Percentiles rank a stretch among this genome's conserved stretches.
phyloP scores from a whole-genome alignment of 2,888 invertebrate species.

The Cremastinae sp. region DNA sequence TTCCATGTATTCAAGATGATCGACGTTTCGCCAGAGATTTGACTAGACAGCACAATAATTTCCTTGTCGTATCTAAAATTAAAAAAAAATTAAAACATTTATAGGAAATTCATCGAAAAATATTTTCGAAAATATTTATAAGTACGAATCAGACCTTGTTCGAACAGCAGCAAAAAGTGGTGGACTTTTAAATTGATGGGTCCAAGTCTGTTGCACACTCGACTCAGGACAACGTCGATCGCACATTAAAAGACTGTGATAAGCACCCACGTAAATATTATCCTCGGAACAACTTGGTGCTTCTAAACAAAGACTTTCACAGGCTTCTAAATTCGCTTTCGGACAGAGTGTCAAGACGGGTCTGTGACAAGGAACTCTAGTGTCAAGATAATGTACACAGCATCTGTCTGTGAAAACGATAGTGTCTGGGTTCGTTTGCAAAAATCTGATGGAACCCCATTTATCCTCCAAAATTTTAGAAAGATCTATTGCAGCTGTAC shows the following conservation, averaged over 20 bases:
- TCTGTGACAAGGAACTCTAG: conserved; percentile 66
- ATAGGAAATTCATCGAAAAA: background rate
- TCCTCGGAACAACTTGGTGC: conserved; percentile 69
- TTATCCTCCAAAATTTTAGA: conserved; percentile 65
- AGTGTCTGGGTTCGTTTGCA: conserved; percentile 67
- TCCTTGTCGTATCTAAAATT: conserved; percentile 69
- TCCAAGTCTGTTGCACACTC: conserved; percentile 81
- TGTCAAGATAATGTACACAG: conserved; percentile 74
- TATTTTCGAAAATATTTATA: background rate
- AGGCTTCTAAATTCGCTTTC: conserved; percentile 70
- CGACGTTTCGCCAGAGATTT: conserved; percentile 70
- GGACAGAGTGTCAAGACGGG: conserved; percentile 73
- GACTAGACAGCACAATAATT: conserved; percentile 72
- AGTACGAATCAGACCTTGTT: conserved; percentile 76
- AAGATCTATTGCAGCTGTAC: conserved; percentile 15
- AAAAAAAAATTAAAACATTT: background rate
- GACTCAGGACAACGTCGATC: conserved; percentile 71
- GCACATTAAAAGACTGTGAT: conserved; percentile 73
- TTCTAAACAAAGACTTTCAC: conserved; percentile 72
- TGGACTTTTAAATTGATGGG: conserved; percentile 82
- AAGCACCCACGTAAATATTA: conserved; percentile 73
- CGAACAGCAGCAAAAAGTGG: conserved; percentile 80
- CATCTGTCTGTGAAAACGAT: conserved; percentile 73
- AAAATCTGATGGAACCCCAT: conserved; percentile 74
- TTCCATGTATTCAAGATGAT: conserved; percentile 75